Percentiles rank a stretch among this genome's conserved stretches.
phyloP scores from a whole-genome alignment of 2,888 invertebrate genomes.

The Ochropleura plecta region DNA sequence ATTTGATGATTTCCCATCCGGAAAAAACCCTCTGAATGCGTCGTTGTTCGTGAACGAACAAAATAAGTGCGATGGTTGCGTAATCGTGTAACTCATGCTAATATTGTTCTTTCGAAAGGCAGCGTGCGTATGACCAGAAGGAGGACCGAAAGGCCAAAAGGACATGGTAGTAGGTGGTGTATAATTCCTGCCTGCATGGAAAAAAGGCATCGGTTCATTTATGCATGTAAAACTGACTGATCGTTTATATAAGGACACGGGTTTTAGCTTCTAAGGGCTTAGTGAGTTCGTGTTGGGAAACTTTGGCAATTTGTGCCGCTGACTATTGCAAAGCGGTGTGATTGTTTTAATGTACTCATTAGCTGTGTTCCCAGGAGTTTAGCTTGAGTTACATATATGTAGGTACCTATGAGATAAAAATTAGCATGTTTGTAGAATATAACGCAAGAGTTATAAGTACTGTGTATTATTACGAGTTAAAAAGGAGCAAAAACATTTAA shows the following conservation, averaged over 20 bases:
- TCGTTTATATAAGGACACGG: conserved; percentile 4
- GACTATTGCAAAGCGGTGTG: conserved; percentile 25
- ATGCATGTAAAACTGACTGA: not conserved
- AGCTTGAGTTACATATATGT: not conserved
- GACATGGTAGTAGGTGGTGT: not conserved
- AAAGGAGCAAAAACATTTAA: no score
- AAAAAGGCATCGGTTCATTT: not conserved
- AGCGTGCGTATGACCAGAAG: not conserved
- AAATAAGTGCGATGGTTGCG: not conserved
- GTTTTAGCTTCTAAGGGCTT: conserved; percentile 5
- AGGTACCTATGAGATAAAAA: conserved; percentile 5
- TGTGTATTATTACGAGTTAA: not conserved
- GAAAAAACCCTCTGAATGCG: not conserved
- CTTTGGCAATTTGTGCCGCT: conserved; percentile 46
- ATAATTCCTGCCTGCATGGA: not conserved
- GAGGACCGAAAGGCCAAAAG: not conserved
- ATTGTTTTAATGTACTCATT: conserved; percentile 50
- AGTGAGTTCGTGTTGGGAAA: conserved; percentile 29
- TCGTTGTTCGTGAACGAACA: not conserved
- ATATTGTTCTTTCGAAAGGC: not conserved
- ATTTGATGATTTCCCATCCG: no score
- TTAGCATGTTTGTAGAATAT: conserved; percentile 5
- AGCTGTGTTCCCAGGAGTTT: conserved; percentile 9
- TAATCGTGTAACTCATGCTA: not conserved
- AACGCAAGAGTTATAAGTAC: not conserved